phyloP scores from a whole-genome alignment of 2,113 vertebrate species.

The Chaetorhynchus papuensis region DNA sequence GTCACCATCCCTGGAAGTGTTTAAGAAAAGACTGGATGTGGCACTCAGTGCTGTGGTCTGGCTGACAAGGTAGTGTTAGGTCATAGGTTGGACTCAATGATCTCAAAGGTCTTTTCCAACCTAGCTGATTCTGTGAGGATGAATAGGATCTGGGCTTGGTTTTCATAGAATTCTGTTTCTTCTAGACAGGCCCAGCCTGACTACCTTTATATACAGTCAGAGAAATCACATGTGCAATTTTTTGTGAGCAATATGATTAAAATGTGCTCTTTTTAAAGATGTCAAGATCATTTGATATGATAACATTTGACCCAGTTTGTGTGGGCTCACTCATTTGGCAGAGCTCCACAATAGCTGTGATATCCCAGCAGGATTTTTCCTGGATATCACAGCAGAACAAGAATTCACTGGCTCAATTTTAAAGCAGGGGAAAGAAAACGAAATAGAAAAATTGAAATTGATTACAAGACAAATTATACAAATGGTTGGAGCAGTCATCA shows the following conservation, averaged over 20 bases:
- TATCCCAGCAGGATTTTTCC: neutral
- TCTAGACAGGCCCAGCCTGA: neutral
- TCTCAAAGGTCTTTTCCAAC: neutral
- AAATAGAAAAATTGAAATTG: neutral
- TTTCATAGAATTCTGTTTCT: neutral
- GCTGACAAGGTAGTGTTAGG: neutral
- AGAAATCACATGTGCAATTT: neutral
- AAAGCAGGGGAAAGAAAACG: neutral
- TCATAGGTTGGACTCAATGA: neutral
- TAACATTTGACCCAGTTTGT: neutral
- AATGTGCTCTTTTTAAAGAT: neutral
- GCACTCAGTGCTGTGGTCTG: neutral
- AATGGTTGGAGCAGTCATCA: neutral
- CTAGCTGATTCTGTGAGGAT: neutral
- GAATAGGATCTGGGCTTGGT: neutral
- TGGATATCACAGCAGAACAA: neutral
- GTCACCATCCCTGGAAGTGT: neutral
- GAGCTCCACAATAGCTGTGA: neutral
- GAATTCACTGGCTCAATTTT: neutral
- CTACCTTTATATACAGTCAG: neutral
- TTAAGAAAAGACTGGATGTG: neutral
- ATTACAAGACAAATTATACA: neutral
- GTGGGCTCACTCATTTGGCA: neutral
- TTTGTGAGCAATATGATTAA: neutral
- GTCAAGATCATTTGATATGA: neutral